phyloP scores from a whole-genome alignment of 2,888 invertebrate genomes.

The Hylaea fasciaria region DNA sequence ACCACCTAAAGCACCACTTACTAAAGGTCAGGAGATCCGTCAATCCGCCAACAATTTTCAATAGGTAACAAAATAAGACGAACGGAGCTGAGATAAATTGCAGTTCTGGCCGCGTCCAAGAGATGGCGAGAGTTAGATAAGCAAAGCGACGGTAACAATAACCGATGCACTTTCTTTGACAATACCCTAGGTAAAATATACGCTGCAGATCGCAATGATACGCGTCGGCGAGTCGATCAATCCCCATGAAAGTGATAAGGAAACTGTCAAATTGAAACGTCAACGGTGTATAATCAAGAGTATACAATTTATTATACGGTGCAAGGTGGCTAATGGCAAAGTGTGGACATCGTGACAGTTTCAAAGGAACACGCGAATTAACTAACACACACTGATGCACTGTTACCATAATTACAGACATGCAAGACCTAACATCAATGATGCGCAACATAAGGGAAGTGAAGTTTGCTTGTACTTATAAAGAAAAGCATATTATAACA shows the following conservation, averaged over 20 bases:
- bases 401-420: too few species aligned
- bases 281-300: constrained; percentile 67
- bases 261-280: constrained; percentile 77
- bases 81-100: constrained; percentile 71
- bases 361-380: neutral
- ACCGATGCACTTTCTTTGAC: constrained; percentile 82
- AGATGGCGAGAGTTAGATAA: constrained; percentile 71
- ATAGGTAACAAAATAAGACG: constrained; percentile 67
- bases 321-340: constrained; percentile 35
- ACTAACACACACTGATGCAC: constrained; percentile 8
- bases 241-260: constrained; percentile 75
- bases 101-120: constrained; percentile 58
- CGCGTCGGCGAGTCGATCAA: constrained; percentile 74
- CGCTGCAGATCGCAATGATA: constrained; percentile 70
- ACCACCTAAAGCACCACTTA: constrained; percentile 42
- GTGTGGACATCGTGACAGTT: constrained; percentile 14
- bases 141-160: constrained; percentile 78
- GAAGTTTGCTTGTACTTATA: too few species aligned
- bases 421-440: neutral
- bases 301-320: constrained; percentile 57
- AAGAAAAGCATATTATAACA: too few species aligned
- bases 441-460: too few species aligned
- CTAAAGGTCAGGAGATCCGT: constrained; percentile 51
- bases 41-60: constrained; percentile 68
- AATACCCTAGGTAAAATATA: constrained; percentile 74